These are phyloP conservation scores for Electrophaes corylata DNA, from an alignment of 2,888 invertebrate species.

Conservation along the genomic window DNA sequence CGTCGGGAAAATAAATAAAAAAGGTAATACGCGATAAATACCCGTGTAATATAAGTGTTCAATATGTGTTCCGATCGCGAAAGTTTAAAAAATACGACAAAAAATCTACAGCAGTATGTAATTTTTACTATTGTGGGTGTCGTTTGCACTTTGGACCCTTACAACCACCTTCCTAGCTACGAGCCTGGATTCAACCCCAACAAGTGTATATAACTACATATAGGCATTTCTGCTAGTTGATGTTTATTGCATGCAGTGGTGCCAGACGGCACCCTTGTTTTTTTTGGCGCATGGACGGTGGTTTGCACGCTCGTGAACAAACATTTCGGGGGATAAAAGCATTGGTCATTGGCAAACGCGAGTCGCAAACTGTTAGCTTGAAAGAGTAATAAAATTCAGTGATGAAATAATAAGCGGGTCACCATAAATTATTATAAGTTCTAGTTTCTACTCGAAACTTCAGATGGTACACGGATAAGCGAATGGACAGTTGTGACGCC, in stretches of 20 bases:
- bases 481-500: no score
- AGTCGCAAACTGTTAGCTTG: neutral
- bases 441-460: neutral
- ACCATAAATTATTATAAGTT: neutral
- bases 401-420: no score
- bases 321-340: conserved; percentile 22
- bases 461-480: no score
- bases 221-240: conserved; percentile 11
- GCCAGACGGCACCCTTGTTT: conserved; percentile 20
- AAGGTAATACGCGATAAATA: no score
- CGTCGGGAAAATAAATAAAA: no score
- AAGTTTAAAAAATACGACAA: no score
- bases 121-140: neutral
- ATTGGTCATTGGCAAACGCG: conserved; percentile 7
- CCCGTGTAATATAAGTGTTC: no score
- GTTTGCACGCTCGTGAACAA: conserved; percentile 19
- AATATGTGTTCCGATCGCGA: no score
- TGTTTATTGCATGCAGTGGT: conserved; percentile 28
- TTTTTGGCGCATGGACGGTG: conserved; percentile 16
- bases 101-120: neutral
- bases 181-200: neutral
- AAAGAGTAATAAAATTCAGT: no score
- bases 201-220: conserved; percentile 6
- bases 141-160: neutral
- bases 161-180: neutral